Evolutionary conservation across 2,888 invertebrate species (phyloP).

Genomic region (Aporophyla nigra): DNA sequence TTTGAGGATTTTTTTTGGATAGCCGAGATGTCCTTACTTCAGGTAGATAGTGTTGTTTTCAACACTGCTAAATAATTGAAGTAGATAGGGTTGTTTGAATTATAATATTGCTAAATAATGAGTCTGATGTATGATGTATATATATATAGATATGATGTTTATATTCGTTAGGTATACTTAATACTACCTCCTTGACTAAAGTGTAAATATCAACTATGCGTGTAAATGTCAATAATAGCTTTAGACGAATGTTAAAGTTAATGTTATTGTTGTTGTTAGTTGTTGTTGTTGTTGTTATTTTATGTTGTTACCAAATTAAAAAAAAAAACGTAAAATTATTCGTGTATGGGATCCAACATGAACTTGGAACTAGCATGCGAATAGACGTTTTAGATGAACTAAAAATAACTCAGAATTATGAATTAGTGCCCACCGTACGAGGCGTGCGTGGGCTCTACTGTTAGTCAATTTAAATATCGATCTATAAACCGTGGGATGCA

Average conservation of each 20-base stretch:
- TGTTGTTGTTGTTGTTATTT: too few species aligned
- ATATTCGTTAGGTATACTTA: background rate
- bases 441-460: constrained; percentile 29
- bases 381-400: constrained; percentile 16
- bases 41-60: background rate
- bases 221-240: background rate
- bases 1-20: background rate
- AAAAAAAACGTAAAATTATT: too few species aligned
- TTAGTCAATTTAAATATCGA: constrained; percentile 36
- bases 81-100: background rate
- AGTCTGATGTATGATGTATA: background rate
- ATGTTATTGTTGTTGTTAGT: background rate
- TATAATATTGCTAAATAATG: background rate
- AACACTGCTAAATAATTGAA: background rate
- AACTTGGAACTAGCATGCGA: constrained; percentile 7
- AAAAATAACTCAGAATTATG: constrained; percentile 45
- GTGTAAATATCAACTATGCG: background rate
- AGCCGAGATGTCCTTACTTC: background rate
- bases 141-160: too few species aligned
- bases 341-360: background rate
- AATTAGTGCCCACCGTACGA: constrained; percentile 35
- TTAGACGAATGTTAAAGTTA: background rate
- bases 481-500: constrained; percentile 42
- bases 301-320: too few species aligned
- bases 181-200: background rate